Base-by-base conservation (phyloP, 92 coral and sea anemone genomes). In the Palythoa grandis region DNA sequence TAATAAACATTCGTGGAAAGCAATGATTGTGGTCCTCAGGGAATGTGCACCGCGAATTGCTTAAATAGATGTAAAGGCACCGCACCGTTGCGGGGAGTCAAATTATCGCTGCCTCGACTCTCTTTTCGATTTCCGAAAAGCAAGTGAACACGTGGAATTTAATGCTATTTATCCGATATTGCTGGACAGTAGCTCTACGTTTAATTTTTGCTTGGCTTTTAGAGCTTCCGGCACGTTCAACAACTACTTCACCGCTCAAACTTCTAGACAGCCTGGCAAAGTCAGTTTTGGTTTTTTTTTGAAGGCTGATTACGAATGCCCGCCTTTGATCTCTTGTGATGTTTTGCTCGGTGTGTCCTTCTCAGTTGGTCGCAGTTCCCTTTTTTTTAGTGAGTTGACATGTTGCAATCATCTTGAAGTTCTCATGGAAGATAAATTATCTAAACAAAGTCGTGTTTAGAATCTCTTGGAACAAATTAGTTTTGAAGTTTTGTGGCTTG, bases 201-300 rank as follows among this genome's bases (percentile, higher is more conserved):
- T 24, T 83, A 79, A 89, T 83, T 80, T 87, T 88, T 86, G 40
- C 90, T 88, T 87, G 92, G 86, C 71, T 90, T 87, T 67, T 47
- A 84, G 83, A 60, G 70, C 91, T 92, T 92, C 98, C 94, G 98
- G 86, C 48, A 73, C 77, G 89, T 91, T 94, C 91, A 91, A 86
- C 95, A 92, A 94, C 94, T 91, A 90, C 94, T 92, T 84, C 90
- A 85, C 56, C 70, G 76, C 86, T 83, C 89, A 84, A 86, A 87
- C 70, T 87, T 90, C 88, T 56, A 60, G 96, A 92, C 91, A 92
- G 91, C 89, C 84, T 86, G 85, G 91, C 80, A 78, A 93, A 56
- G 58, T 83, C 74, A 76, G 77, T 83, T 72, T 70, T 86, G 85
- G 70, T 82, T 86, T 56, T 80, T 87, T 71, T 68, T 37, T 69